A percentile compares a stretch with the other conserved stretches of the same genome.
phyloP scores from a whole-genome alignment of 37 sponge, comb jelly and placozoan genomes.

The Aplysina aerophoba region DNA sequence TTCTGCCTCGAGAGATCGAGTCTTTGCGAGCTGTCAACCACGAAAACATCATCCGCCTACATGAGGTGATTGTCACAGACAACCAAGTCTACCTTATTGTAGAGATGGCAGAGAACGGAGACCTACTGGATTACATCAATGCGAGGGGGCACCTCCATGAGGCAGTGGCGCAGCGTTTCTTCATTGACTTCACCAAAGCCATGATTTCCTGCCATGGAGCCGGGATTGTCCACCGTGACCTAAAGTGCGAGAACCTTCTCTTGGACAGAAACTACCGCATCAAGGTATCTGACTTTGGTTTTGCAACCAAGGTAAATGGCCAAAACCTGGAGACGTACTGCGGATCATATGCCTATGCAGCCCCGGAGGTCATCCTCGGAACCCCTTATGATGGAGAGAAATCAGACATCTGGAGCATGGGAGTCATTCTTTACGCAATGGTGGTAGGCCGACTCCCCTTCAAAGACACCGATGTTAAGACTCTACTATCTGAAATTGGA shows the following conservation, averaged over 20 bases:
- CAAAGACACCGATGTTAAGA: constrained; percentile 83
- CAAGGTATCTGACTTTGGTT: constrained; percentile 89
- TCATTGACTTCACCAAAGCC: constrained; percentile 71
- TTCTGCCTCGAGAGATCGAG: constrained; percentile 91
- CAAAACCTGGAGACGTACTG: constrained; percentile 78
- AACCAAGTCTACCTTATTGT: constrained; percentile 81
- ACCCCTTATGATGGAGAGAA: constrained; percentile 80
- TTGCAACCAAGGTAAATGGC: constrained; percentile 57
- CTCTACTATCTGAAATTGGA: constrained; percentile 70
- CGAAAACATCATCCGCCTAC: constrained; percentile 70
- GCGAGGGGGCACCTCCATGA: constrained; percentile 66
- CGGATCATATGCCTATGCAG: constrained; percentile 96
- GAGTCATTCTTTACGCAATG: constrained; percentile 92
- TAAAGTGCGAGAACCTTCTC: constrained; percentile 93
- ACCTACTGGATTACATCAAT: constrained; percentile 88
- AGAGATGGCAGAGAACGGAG: constrained; percentile 91
- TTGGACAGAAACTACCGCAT: constrained; percentile 63
- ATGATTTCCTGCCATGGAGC: constrained; percentile 70
- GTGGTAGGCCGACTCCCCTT: constrained; percentile 84
- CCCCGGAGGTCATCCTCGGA: constrained; percentile 90
- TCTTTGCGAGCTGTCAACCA: constrained; percentile 54
- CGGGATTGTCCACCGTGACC: constrained; percentile 88
- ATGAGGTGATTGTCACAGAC: constrained; percentile 82
- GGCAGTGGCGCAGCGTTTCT: constrained; percentile 62
- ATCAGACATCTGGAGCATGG: constrained; percentile 97